A percentile compares a stretch with the other conserved stretches of the same genome.
phyloP scores from a whole-genome alignment of 2,797 vertebrate genomes.

The Liparis tanakae region DNA sequence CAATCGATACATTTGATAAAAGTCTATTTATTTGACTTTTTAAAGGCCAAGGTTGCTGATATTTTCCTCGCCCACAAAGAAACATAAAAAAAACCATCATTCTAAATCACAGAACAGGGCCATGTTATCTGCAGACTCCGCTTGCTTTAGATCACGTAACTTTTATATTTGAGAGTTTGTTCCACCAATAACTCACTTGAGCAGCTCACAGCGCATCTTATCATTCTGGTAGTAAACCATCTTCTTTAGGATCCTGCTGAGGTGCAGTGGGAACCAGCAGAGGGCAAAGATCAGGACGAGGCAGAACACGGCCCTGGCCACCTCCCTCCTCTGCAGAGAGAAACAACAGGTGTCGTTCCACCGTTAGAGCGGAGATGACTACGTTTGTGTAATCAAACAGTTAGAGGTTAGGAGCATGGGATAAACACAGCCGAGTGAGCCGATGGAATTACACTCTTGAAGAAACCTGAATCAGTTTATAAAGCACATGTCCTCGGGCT shows the following conservation, averaged over 20 bases:
- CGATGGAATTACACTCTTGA: background rate
- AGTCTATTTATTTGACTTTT: background rate
- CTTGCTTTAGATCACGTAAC: background rate
- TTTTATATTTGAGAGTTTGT: background rate
- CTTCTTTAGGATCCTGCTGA: conserved; percentile 93
- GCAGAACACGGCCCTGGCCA: conserved; percentile 98
- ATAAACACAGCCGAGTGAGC: background rate
- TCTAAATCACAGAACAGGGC: background rate
- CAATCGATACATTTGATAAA: background rate
- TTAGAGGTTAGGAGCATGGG: background rate
- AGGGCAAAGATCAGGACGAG: conserved; percentile 97
- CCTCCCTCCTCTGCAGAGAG: conserved; percentile 91
- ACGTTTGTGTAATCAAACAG: background rate
- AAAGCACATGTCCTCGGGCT: background rate
- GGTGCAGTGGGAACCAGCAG: conserved; percentile 97
- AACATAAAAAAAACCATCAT: background rate
- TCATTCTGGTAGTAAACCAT: conserved; percentile 82
- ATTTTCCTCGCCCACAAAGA: background rate
- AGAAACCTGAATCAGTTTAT: background rate
- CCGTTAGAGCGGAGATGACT: background rate
- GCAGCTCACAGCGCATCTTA: conserved; percentile 88
- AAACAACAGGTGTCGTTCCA: conserved; percentile 17
- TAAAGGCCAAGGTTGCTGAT: background rate
- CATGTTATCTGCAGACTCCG: background rate
- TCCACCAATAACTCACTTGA: conserved; percentile 78